phyloP scores from a whole-genome alignment of 2,888 invertebrate species.

The Sarcophaga carnaria region DNA sequence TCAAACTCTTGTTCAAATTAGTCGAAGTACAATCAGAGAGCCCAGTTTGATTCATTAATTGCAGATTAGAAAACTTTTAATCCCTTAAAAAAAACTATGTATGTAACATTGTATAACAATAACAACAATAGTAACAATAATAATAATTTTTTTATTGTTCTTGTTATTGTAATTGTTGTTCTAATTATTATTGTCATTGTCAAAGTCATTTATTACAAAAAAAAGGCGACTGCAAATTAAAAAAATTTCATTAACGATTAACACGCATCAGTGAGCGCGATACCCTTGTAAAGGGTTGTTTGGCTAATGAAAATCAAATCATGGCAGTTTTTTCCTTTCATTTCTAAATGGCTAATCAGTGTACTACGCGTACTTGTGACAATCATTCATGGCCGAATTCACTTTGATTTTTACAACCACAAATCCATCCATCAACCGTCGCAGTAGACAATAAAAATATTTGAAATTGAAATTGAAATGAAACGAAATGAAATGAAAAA shows the following conservation, averaged over 20 bases:
- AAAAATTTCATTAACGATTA: slow-evolving; percentile 44
- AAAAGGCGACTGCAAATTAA: slow-evolving; percentile 4
- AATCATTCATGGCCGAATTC: slow-evolving; percentile 29
- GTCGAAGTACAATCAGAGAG: not conserved
- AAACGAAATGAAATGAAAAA: slow-evolving; percentile 14
- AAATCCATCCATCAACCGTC: slow-evolving; percentile 33
- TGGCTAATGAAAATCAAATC: slow-evolving; percentile 29
- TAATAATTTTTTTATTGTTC: not conserved
- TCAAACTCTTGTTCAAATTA: not conserved
- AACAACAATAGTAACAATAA: not conserved
- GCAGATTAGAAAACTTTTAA: not conserved
- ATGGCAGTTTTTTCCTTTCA: not conserved
- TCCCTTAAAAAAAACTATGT: too few species aligned
- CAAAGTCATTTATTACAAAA: slow-evolving; percentile 34
- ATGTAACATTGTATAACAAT: slow-evolving; percentile 37
- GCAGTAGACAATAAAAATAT: not conserved
- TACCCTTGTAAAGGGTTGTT: slow-evolving; percentile 32
- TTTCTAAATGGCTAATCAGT: not conserved
- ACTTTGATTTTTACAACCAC: slow-evolving; percentile 30
- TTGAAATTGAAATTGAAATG: not conserved
- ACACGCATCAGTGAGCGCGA: not conserved
- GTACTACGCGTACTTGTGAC: not conserved
- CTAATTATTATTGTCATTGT: slow-evolving; percentile 12
- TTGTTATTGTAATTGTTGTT: slow-evolving; percentile 44
- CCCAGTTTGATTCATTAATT: not conserved